Evolutionary conservation across 2,113 vertebrate genomes (phyloP).

Genomic region (Mus musculus): DNA sequence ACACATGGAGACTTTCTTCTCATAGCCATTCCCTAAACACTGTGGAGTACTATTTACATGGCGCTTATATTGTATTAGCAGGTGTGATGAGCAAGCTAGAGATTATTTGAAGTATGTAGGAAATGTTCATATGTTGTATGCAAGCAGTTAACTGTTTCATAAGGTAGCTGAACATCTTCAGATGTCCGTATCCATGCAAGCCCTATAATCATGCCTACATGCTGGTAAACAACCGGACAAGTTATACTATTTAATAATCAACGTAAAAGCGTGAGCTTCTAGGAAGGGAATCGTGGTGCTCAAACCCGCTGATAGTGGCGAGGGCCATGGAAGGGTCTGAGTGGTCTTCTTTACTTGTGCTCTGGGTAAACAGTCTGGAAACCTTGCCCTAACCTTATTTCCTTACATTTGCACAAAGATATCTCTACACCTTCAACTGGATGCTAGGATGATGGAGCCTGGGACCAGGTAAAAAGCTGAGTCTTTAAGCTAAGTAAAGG

Average conservation of each 20-base stretch:
- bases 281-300: not conserved
- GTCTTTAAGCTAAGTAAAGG: not conserved
- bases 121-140: not conserved
- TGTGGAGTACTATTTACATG: no score
- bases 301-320: not conserved
- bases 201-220: no score
- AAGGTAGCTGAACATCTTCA: not conserved
- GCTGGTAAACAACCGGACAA: no score
- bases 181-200: not conserved
- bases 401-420: not conserved
- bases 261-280: not conserved
- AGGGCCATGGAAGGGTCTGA: fast-evolving
- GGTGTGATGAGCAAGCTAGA: not conserved
- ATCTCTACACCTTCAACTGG: fast-evolving
- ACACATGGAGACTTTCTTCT: not conserved
- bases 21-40: not conserved
- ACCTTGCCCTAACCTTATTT: not conserved
- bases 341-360: no score
- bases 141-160: not conserved
- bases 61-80: not conserved
- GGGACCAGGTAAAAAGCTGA: fast-evolving
- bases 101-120: not conserved
- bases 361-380: not conserved
- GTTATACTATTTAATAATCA: not conserved
- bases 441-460: fast-evolving